A percentile compares a stretch with the other conserved stretches of the same genome.
phyloP scores from a whole-genome alignment of 2,888 invertebrate species.

The Amiota minor region DNA sequence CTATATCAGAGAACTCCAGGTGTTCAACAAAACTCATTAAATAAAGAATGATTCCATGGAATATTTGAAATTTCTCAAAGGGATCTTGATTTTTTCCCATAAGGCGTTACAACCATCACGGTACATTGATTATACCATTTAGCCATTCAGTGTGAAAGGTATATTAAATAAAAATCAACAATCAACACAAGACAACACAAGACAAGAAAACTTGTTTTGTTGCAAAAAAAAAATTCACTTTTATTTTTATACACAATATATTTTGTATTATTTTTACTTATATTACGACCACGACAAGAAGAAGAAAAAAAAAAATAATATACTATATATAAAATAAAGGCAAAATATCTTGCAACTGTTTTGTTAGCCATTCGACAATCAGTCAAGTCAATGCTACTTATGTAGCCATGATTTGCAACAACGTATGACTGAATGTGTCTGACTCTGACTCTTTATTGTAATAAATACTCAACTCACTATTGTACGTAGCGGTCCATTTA shows the following conservation, averaged over 20 bases:
- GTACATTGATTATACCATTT: too few relatives aligned
- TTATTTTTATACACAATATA: slow-evolving; percentile 48
- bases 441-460: slow-evolving; percentile 24
- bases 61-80: too few relatives aligned
- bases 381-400: slow-evolving; percentile 53
- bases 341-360: slow-evolving; percentile 43
- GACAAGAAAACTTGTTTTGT: slow-evolving; percentile 27
- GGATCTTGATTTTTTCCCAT: too few relatives aligned
- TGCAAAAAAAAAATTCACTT: slow-evolving; percentile 48
- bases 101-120: too few relatives aligned
- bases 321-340: neutral
- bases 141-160: neutral
- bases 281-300: slow-evolving; percentile 34
- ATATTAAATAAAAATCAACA: slow-evolving; percentile 20
- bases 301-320: neutral
- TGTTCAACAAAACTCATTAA: too few relatives aligned
- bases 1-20: too few relatives aligned
- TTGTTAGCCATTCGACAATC: neutral
- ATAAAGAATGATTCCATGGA: too few relatives aligned
- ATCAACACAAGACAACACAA: neutral
- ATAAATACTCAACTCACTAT: slow-evolving; percentile 37
- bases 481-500: slow-evolving; percentile 55
- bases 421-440: neutral
- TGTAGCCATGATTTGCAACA: slow-evolving; percentile 9
- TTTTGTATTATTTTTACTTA: slow-evolving; percentile 33